Evolutionary conservation across 2,797 vertebrate genomes (phyloP), one percentile per base, ranked within the genome.

Genomic region (Scleropages formosus): DNA sequence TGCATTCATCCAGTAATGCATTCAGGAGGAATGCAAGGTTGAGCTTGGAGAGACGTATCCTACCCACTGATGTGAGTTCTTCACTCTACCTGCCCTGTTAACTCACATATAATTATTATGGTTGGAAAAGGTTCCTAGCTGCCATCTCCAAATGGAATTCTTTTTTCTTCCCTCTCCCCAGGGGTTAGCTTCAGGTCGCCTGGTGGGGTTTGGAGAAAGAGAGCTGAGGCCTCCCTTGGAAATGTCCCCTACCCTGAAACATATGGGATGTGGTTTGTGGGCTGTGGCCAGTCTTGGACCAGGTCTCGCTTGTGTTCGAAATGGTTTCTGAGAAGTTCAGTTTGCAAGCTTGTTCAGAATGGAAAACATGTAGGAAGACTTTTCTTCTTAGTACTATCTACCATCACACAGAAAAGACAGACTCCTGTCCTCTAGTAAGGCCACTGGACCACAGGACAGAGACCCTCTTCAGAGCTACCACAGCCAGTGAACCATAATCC

Each of bases 131-230:
- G 3, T 18, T 18, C 1, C 3, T 2, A 9, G 59, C 31, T 39
- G n/a, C 31, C 2, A 6, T 39, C 39, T 39, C 31, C 31, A 39
- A 68, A 47, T 22, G 16, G 51, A 11, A 20, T 15, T 58, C 80
- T 79, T 81, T 78, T 81, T 75, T 67, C 72, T 44, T 73, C 63
- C 24, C 68, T 81, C 82, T 68, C 86, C 75, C 75, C 75, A 74
- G 73, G 88, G 90, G 89, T 91, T 89, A 90, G 89, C 81, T 87
- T 89, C 73, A 81, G 84, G 90, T 92, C 90, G 89, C 86, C 85
- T 90, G 82, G 84, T 77, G 86, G 88, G 90, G 86, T 88, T 58
- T 31, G 68, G 16, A 15, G 8, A 16, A 27, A 26, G 26, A 70
- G 46, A 49, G 8, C 47, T 49, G 46, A 24, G 51, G 68, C 26